Conservation (phyloP, 2,113 vertebrate species). For the human region GRCh38 chr7:17292501-17293000, state of each 20-base stretch:
- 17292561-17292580: neutral
- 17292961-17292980: neutral
- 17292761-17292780: neutral
- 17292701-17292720: constrained; percentile 1
- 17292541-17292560: neutral
- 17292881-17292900: neutral
- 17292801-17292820: neutral
- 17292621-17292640: neutral
- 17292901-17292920: neutral
- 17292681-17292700: neutral
- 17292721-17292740: neutral
- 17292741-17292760: neutral
- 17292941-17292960: neutral
- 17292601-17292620: neutral
- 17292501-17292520: neutral
- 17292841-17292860: neutral
- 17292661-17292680: neutral
- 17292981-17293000: constrained; percentile 30
- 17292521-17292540: neutral
- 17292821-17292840: neutral
- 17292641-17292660: neutral
- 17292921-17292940: neutral
- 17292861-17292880: neutral
- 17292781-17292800: neutral
- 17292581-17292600: neutral